Evolutionary conservation across 2,888 invertebrate genomes (phyloP).

Genomic region (Phorcus lineatus): DNA sequence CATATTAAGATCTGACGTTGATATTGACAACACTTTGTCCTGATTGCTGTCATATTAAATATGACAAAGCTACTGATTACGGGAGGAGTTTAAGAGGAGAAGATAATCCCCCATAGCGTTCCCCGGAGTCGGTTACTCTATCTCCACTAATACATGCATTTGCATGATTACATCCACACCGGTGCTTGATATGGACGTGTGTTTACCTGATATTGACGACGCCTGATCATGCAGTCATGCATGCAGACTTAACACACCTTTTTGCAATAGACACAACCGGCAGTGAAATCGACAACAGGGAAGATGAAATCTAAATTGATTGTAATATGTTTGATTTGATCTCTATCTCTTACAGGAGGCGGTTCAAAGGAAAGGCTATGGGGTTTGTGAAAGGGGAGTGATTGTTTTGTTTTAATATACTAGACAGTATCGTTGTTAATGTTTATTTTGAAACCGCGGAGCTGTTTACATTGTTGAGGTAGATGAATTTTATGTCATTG

Average conservation of each 20-base stretch:
- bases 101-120: neutral
- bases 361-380: neutral
- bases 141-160: neutral
- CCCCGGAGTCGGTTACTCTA: neutral
- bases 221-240: neutral
- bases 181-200: neutral
- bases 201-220: neutral
- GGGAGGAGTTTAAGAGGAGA: neutral
- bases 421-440: neutral
- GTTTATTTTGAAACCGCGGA: neutral
- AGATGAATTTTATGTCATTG: neutral
- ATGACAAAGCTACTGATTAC: neutral
- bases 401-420: neutral
- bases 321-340: slow-evolving; percentile 8
- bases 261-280: neutral
- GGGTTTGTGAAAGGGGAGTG: neutral
- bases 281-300: neutral
- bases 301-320: slow-evolving; percentile 8
- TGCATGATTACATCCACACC: neutral
- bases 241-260: neutral
- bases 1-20: too few relatives aligned
- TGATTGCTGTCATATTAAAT: neutral
- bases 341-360: neutral
- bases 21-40: neutral
- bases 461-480: neutral